Percentiles rank a stretch among this genome's conserved stretches.
phyloP scores from a whole-genome alignment of 1,140 invertebrate species.

The Drosophila pseudoananassae region DNA sequence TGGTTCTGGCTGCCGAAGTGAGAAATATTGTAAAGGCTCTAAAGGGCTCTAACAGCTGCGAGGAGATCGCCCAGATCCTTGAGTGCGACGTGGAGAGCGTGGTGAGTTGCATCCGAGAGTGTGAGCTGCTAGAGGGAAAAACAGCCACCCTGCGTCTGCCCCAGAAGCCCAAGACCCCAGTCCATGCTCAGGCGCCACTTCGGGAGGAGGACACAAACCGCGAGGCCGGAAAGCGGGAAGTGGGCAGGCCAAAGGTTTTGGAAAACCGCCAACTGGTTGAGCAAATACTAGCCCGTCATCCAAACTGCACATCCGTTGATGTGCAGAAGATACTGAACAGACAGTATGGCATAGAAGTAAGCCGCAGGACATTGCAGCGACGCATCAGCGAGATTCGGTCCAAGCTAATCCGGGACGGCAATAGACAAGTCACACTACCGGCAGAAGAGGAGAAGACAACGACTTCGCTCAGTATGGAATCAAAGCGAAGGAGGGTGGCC shows the following conservation, averaged over 20 bases:
- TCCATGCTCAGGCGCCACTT: background rate
- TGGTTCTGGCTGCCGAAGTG: slow-evolving; percentile 47
- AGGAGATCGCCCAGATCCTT: slow-evolving; percentile 60
- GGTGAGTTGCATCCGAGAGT: slow-evolving; percentile 38
- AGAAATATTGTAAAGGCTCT: slow-evolving; percentile 40
- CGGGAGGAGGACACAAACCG: slow-evolving; percentile 25
- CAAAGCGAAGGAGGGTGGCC: slow-evolving; percentile 30
- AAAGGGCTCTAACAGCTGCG: slow-evolving; percentile 29
- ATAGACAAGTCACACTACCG: background rate
- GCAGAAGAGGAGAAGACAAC: background rate
- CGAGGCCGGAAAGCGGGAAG: slow-evolving; percentile 50
- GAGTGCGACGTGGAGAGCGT: slow-evolving; percentile 60
- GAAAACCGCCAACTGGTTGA: slow-evolving; percentile 55
- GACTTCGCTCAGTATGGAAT: slow-evolving; percentile 11
- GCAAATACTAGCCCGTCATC: slow-evolving; percentile 43
- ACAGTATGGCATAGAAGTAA: slow-evolving; percentile 54
- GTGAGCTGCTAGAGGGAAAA: slow-evolving; percentile 24
- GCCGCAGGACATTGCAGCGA: slow-evolving; percentile 60
- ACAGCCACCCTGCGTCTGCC: slow-evolving; percentile 26
- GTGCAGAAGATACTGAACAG: slow-evolving; percentile 48
- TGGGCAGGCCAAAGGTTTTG: slow-evolving; percentile 56
- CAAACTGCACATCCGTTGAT: slow-evolving; percentile 63
- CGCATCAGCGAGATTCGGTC: slow-evolving; percentile 62
- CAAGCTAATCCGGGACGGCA: background rate
- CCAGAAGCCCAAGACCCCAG: background rate